phyloP scores from a whole-genome alignment of 1,140 invertebrate species.

The Lepidurus apus region DNA sequence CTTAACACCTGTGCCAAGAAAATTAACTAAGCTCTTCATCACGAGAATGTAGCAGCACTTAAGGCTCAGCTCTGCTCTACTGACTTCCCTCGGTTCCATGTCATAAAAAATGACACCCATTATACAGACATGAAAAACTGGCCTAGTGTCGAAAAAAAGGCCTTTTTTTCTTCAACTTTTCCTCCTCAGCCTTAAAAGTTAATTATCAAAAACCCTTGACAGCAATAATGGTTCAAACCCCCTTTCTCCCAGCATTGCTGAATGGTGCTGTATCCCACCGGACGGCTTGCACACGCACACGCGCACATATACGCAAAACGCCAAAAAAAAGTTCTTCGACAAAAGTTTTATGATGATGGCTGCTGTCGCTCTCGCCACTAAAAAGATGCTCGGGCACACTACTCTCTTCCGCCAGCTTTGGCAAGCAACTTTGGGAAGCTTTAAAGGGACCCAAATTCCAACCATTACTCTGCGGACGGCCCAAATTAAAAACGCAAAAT shows the following conservation, averaged over 20 bases:
- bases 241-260: not conserved
- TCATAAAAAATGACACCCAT: constrained; percentile 19
- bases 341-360: constrained; percentile 1
- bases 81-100: not conserved
- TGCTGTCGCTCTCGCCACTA: not conserved
- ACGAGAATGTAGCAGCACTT: not conserved
- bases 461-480: constrained; percentile 20
- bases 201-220: not conserved
- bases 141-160: not conserved
- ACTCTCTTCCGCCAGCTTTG: constrained; percentile 14
- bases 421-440: not conserved
- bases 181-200: not conserved
- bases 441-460: not conserved
- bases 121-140: not conserved
- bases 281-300: too few relatives aligned
- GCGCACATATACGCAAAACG: not conserved
- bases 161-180: not conserved
- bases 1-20: not conserved
- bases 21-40: not conserved
- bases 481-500: not conserved
- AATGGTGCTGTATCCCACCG: too few relatives aligned
- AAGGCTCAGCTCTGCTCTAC: not conserved
- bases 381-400: not conserved
- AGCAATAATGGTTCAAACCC: constrained; percentile 4
- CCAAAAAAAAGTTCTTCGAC: not conserved